Base-by-base conservation (phyloP, 2,113 vertebrate species). In the Probosciger aterrimus region DNA sequence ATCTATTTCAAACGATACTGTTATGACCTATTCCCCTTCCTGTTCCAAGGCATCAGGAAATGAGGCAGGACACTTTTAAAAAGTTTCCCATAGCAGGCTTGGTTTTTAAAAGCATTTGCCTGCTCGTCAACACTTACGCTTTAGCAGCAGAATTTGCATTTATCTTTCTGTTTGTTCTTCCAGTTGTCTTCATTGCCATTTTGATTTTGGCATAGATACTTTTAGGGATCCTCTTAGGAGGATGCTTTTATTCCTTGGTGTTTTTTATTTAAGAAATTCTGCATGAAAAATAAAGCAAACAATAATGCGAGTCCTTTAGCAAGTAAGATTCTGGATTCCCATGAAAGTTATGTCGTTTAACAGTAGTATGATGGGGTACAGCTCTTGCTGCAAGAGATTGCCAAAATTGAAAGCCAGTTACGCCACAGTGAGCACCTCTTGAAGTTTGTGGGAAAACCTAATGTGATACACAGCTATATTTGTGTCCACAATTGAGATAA, bases 41-140 rank as follows among this genome's bases (percentile, higher is more conserved):
- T 96, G 93, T 94, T 77, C 93, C 84, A 92, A 73, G 46, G 88
- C 82, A 43, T 12, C 50, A 95, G 93, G 94, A 97, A 95, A 46
- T 82, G 87, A 93, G 70, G 87, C 89, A 82, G 93, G 84, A 95
- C 62, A 23, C 59, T 92, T 78, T 28, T 0, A 0, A 75, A 47
- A 93, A 68, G 49, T 90, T 95, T 95, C 91, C 82, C 93, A 90
- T 46, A 74, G 87, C 65, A 73, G 62, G 9, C 30, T 71, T 91
- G 86, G 76, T 93, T 88, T 46, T 30, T 47, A 82, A 64, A 60
- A 60, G 5, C 50, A 4, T 93, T 82, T 79, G 28, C 67, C 41
- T 62, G 62, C 18, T 89, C 9, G 0, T 41, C 57, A 59, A 1
- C 14, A 2, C 8, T 75, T 70, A 12, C 0, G 1, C 24, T 89